phyloP scores from a whole-genome alignment of 2,888 invertebrate genomes.

The Liodrosophila aerea region DNA sequence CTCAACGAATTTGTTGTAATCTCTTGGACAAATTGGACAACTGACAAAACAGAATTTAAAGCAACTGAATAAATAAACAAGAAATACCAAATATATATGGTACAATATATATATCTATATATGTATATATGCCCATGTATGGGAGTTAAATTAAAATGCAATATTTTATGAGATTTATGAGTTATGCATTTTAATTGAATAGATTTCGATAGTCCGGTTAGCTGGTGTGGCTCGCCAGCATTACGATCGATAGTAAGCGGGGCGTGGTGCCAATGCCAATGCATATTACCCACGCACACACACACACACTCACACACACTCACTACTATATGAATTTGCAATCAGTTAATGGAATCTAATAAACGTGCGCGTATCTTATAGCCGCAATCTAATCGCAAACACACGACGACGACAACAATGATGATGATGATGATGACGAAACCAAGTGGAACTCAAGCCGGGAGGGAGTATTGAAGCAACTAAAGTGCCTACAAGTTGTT shows the following conservation, averaged over 20 bases:
- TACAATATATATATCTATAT: no score
- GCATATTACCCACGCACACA: conserved; percentile 29
- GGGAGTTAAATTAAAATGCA: conserved; percentile 49
- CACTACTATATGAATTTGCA: conserved; percentile 43
- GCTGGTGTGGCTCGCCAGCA: conserved; percentile 17
- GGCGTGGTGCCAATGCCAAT: conserved; percentile 40
- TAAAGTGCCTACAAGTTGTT: not conserved
- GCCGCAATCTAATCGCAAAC: conserved; percentile 70
- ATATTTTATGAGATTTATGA: conserved; percentile 65
- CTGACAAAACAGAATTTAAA: no score
- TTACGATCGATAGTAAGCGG: conserved; percentile 26
- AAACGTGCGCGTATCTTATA: conserved; percentile 71
- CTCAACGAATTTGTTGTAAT: no score
- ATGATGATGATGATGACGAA: conserved; percentile 13
- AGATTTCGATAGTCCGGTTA: conserved; percentile 61
- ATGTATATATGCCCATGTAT: no score
- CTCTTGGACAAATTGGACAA: no score
- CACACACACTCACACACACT: conserved; percentile 9
- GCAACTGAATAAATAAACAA: not conserved
- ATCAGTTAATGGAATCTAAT: conserved; percentile 79
- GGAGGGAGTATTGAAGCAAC: not conserved
- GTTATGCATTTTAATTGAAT: conserved; percentile 64
- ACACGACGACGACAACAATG: conserved; percentile 45
- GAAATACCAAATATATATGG: conserved; percentile 2
- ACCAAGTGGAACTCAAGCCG: conserved; percentile 9